Evolutionary conservation across 2,113 vertebrate genomes (phyloP).

Genomic region (Macrotus californicus): DNA sequence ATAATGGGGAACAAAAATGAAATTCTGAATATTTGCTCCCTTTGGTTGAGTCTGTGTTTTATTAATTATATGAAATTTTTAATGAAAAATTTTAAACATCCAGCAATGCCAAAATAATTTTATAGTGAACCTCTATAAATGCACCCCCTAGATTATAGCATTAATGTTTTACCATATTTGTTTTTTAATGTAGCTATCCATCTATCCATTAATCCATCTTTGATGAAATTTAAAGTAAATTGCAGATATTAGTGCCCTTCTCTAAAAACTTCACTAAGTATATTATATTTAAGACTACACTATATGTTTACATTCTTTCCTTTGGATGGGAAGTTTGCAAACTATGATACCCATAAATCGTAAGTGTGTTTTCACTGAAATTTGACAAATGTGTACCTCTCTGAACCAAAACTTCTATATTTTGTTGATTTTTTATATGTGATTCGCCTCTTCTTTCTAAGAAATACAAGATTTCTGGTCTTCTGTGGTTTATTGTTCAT

Average conservation of each 20-base stretch:
- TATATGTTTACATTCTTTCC: neutral
- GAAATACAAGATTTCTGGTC: neutral
- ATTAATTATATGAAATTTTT: neutral
- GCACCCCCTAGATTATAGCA: neutral
- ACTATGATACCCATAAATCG: neutral
- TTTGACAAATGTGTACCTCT: neutral
- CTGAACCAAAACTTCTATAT: neutral
- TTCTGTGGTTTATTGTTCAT: neutral
- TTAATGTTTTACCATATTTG: neutral
- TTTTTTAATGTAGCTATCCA: neutral
- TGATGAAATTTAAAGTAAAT: neutral
- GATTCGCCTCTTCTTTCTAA: neutral
- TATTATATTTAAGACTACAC: neutral
- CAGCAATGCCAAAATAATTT: neutral
- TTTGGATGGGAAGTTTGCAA: neutral
- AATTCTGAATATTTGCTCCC: neutral
- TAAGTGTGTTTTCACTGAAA: neutral
- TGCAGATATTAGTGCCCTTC: neutral
- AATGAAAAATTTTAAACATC: neutral
- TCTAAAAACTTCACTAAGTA: neutral
- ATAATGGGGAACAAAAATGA: neutral
- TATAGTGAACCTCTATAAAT: neutral
- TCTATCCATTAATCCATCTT: neutral
- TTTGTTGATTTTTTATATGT: neutral
- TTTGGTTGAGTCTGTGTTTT: neutral